Base-by-base conservation (phyloP, 2,888 invertebrate species). In the Scaptomyza polygonia region DNA sequence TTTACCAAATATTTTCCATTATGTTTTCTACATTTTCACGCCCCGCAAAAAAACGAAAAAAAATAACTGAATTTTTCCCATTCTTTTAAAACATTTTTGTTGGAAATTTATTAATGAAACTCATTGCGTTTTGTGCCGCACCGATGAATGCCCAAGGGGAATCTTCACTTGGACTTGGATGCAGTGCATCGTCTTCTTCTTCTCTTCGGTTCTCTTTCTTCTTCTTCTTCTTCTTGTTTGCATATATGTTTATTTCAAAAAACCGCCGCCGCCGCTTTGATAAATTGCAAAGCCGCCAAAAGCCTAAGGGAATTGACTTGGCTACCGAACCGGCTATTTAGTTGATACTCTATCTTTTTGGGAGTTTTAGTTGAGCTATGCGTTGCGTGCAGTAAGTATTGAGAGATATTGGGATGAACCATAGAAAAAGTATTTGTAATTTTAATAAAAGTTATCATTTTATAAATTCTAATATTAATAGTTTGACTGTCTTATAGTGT, bases 71-170 rank as follows among this genome's bases (percentile, higher is more conserved):
- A 8, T 40, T 18, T 27, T 36, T 40, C 40, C 25, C 25, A 45
- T 25, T 34, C 12, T 25, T 52, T 55, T 48, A 54, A 53, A 48
- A 42, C 52, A 65, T 42, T 86, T 36, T 79, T 86, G 73, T 65
- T 59, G 78, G 85, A 86, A 86, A 82, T 86, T 85, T 85, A 85
- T 85, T 85, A 85, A 85, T 85, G 88, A 87, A 85, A 81, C 87
- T 84, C 87, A 86, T 78, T 80, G 76, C 63, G 34, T 57, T 58
- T 43, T 39, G 30, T 40, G 44, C 32, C 53, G 36, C 43, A 67
- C 65, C 61, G 61, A 62, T 21, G 16, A 40, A 56, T 34, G 34
- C 34, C n/a, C 71, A 59, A 52, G 67, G 80, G 84, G 81, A 77
- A 25, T 25, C 45, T 56, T 45, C 7, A 16, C 36, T 30, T 34